Evolutionary conservation across 2,113 vertebrate genomes (phyloP).

Genomic region (Ochotona curzoniae): DNA sequence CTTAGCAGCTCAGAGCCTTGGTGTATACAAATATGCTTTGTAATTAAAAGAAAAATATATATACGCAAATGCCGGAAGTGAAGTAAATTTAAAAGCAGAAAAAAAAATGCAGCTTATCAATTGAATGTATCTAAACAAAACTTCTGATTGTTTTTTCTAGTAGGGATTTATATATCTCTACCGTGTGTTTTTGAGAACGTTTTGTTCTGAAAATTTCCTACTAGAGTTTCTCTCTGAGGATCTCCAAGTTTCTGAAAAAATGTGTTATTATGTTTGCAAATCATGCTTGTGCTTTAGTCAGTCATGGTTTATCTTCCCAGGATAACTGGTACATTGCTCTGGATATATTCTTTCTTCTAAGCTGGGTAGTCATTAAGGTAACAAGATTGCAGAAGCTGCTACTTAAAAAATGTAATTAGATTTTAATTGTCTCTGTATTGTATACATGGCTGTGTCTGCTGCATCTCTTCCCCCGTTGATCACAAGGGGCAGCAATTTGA

Average conservation of each 20-base stretch:
- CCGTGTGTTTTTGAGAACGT: conserved; percentile 4
- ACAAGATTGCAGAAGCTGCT: conserved; percentile 62
- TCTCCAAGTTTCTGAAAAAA: conserved; percentile 67
- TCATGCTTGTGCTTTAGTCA: conserved; percentile 62
- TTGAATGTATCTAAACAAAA: conserved; percentile 48
- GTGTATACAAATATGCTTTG: conserved; percentile 48
- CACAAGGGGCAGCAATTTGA: conserved; percentile 75
- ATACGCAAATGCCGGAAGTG: neutral
- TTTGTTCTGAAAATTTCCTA: conserved; percentile 70
- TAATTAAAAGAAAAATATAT: conserved; percentile 34
- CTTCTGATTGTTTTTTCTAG: conserved; percentile 45
- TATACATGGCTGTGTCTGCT: conserved; percentile 53
- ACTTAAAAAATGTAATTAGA: conserved; percentile 66
- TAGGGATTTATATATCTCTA: neutral
- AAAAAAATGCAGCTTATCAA: conserved; percentile 29
- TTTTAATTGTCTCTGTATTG: conserved; percentile 38
- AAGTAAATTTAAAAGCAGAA: conserved; percentile 52
- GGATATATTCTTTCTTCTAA: conserved; percentile 64
- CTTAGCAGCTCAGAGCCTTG: conserved; percentile 26
- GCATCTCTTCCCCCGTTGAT: conserved; percentile 56
- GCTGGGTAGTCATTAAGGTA: conserved; percentile 62
- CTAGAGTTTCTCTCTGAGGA: conserved; percentile 48
- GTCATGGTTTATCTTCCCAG: conserved; percentile 69
- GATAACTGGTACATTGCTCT: conserved; percentile 56
- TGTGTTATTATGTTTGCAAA: conserved; percentile 71